phyloP scores from a whole-genome alignment of 1,140 invertebrate genomes.

The Papilio polyxenes region DNA sequence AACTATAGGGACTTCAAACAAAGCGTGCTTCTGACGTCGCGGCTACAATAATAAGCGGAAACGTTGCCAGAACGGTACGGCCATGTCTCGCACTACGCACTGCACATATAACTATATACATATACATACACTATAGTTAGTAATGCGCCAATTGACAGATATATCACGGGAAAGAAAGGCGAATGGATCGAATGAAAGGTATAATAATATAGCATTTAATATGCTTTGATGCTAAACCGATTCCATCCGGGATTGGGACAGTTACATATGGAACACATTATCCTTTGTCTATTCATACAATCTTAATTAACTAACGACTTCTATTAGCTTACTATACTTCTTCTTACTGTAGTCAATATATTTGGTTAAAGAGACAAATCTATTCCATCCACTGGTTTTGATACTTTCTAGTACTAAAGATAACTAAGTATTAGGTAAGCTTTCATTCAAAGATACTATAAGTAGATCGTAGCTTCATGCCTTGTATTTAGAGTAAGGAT shows the following conservation, averaged over 20 bases:
- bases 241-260: background rate
- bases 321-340: background rate
- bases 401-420: background rate
- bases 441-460: background rate
- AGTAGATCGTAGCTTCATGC: background rate
- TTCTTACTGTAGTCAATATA: too few species aligned
- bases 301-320: background rate
- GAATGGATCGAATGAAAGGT: conserved; percentile 26
- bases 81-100: conserved; percentile 35
- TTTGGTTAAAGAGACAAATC: too few species aligned
- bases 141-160: conserved; percentile 46
- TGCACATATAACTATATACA: conserved; percentile 4
- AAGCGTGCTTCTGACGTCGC: conserved; percentile 53
- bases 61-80: conserved; percentile 43
- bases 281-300: conserved; percentile 2
- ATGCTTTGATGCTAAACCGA: conserved; percentile 18
- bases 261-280: conserved; percentile 4
- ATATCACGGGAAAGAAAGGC: conserved; percentile 43
- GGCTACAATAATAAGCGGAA: conserved; percentile 63
- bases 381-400: too few species aligned
- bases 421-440: background rate
- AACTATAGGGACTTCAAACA: conserved; percentile 54
- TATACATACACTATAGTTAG: conserved; percentile 20
- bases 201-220: conserved; percentile 20
- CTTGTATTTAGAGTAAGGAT: background rate